phyloP scores from a whole-genome alignment of 2,113 vertebrate genomes.

The Etheostoma spectabile region DNA sequence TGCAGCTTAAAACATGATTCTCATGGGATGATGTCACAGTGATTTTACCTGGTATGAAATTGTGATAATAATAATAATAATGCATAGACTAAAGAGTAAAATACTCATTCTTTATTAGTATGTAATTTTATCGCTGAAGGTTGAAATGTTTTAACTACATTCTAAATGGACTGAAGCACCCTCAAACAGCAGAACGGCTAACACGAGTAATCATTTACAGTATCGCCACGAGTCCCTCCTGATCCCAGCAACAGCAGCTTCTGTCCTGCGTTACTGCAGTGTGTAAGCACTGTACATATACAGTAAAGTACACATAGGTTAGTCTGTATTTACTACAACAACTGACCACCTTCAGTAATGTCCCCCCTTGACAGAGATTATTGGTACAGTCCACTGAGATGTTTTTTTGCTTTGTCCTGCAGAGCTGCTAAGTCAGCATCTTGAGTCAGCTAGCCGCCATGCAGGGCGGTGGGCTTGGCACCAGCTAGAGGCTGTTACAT shows the following conservation, averaged over 20 bases:
- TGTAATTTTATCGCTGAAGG: neutral
- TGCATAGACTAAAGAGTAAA: neutral
- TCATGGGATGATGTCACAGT: neutral
- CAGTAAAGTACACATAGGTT: neutral
- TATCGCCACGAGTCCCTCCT: neutral
- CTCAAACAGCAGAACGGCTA: neutral
- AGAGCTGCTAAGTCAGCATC: conserved; percentile 60
- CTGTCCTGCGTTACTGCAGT: conserved; percentile 1
- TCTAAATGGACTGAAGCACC: neutral
- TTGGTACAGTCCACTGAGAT: conserved; percentile 41
- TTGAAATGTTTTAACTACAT: neutral
- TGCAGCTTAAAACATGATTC: neutral
- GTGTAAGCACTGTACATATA: neutral
- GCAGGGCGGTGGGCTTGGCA: conserved; percentile 21
- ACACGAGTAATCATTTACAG: too few species aligned
- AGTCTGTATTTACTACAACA: conserved; percentile 15
- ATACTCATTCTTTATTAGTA: neutral
- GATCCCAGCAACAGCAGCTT: conserved; percentile 9
- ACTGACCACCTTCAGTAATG: conserved; percentile 18
- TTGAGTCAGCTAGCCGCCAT: conserved; percentile 43
- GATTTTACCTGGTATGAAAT: neutral
- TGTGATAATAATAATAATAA: neutral
- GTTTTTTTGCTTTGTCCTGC: conserved; percentile 28
- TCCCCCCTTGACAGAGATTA: neutral
- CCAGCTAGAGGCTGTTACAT: conserved; percentile 53